These are phyloP conservation scores for Rapana venosa DNA, from an alignment of 2,888 invertebrate species.

Conservation along the genomic window DNA sequence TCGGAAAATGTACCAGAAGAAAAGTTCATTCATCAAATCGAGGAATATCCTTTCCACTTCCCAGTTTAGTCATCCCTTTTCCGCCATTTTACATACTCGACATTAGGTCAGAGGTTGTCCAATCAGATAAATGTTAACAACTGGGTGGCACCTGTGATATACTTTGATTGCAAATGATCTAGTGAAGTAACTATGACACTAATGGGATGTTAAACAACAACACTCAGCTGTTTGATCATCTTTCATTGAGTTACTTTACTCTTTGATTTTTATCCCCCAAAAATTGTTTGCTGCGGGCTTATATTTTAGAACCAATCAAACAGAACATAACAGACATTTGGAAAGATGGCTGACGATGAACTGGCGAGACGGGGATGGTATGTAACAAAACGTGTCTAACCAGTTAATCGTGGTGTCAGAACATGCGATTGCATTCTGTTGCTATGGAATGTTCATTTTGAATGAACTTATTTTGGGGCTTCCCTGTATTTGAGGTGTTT, in stretches of 20 bases:
- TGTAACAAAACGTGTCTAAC: conserved; percentile 41
- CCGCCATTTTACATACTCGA: conserved; percentile 51
- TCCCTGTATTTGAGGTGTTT: neutral
- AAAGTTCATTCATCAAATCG: neutral
- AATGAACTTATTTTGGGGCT: neutral
- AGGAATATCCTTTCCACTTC: conserved; percentile 33
- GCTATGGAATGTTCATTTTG: neutral
- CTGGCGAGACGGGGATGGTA: conserved; percentile 68
- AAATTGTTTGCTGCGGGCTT: conserved; percentile 28
- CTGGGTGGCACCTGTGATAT: conserved; percentile 44
- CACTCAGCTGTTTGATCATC: no score
- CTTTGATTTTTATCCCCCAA: neutral
- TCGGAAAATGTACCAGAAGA: neutral
- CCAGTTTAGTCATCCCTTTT: conserved; percentile 53
- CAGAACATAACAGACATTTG: conserved; percentile 34
- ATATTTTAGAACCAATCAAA: conserved; percentile 39
- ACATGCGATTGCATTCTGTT: neutral
- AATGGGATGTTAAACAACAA: no score
- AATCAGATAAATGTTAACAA: conserved; percentile 52
- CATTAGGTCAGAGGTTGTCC: conserved; percentile 51
- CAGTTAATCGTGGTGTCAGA: neutral
- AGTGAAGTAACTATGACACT: neutral
- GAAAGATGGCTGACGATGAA: conserved; percentile 70
- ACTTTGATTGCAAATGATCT: neutral
- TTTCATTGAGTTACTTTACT: neutral